Evolutionary conservation across 1,140 invertebrate genomes (phyloP).

Genomic region (Frieseomelitta varia): DNA sequence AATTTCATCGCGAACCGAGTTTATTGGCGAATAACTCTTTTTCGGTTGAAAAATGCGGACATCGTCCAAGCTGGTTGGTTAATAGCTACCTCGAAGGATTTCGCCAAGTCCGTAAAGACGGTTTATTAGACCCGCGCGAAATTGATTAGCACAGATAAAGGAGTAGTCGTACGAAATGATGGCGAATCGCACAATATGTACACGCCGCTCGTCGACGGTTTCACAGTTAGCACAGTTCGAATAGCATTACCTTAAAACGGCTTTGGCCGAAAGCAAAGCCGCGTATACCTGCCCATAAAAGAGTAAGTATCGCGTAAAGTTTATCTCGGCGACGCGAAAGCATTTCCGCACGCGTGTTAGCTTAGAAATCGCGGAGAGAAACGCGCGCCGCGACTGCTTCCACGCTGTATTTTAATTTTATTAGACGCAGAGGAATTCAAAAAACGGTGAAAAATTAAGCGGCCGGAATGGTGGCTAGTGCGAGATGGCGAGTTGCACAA

Average conservation of each 20-base stretch:
- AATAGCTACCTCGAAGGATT: not conserved
- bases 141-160: not conserved
- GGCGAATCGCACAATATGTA: not conserved
- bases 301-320: slow-evolving; percentile 25
- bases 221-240: not conserved
- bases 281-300: slow-evolving; percentile 20
- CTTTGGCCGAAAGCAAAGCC: slow-evolving; percentile 20
- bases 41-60: slow-evolving; percentile 38
- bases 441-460: slow-evolving; percentile 30
- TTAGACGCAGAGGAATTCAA: slow-evolving; percentile 25
- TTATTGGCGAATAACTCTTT: slow-evolving; percentile 32
- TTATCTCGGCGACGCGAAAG: slow-evolving; percentile 20
- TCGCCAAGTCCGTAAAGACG: not conserved
- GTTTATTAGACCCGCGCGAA: not conserved
- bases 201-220: not conserved
- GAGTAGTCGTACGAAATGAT: not conserved
- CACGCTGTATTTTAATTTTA: slow-evolving; percentile 44
- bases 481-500: not conserved
- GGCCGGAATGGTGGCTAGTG: not conserved
- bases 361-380: slow-evolving; percentile 1
- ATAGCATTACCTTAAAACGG: slow-evolving; percentile 17
- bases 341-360: not conserved
- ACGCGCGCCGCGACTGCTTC: not conserved
- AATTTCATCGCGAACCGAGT: slow-evolving; percentile 23
- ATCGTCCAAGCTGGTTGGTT: not conserved